These are phyloP conservation scores for Choristoneura rosaceana DNA, from an alignment of 2,888 invertebrate species.

Conservation along the genomic window DNA sequence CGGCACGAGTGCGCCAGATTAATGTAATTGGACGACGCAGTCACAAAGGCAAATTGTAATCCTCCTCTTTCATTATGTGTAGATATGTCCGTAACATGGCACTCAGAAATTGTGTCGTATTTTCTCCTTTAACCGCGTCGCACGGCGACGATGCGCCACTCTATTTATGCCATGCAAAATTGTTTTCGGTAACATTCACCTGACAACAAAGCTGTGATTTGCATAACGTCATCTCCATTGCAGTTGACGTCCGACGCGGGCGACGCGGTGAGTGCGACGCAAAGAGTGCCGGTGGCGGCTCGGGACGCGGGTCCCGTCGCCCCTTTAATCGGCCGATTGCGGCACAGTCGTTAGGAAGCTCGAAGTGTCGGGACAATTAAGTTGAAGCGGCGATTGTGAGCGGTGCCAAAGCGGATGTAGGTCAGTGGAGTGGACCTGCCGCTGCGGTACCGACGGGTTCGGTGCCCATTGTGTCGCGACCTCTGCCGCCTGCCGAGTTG, in stretches of 20 bases:
- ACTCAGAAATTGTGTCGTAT: slow-evolving; percentile 71
- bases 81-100: slow-evolving; percentile 70
- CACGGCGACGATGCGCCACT: slow-evolving; percentile 55
- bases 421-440: slow-evolving; percentile 81
- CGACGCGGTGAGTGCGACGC: slow-evolving; percentile 59
- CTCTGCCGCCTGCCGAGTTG: slow-evolving; percentile 62
- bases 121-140: slow-evolving; percentile 61
- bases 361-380: slow-evolving; percentile 85
- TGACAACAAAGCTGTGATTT: slow-evolving; percentile 67
- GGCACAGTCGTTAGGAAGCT: slow-evolving; percentile 82
- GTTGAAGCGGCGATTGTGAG: slow-evolving; percentile 84
- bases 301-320: slow-evolving; percentile 58
- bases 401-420: slow-evolving; percentile 85
- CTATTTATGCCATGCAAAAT: slow-evolving; percentile 58
- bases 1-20: slow-evolving; percentile 77
- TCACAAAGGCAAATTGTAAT: slow-evolving; percentile 85
- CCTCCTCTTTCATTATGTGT: slow-evolving; percentile 77
- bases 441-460: slow-evolving; percentile 70
- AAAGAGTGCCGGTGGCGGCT: slow-evolving; percentile 62
- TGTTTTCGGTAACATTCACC: slow-evolving; percentile 67
- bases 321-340: slow-evolving; percentile 83
- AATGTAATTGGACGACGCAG: slow-evolving; percentile 84
- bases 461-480: slow-evolving; percentile 63
- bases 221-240: slow-evolving; percentile 71
- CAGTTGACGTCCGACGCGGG: slow-evolving; percentile 60